Base-by-base conservation (phyloP, 2,888 invertebrate genomes). In the Drosophila prostipennis region DNA sequence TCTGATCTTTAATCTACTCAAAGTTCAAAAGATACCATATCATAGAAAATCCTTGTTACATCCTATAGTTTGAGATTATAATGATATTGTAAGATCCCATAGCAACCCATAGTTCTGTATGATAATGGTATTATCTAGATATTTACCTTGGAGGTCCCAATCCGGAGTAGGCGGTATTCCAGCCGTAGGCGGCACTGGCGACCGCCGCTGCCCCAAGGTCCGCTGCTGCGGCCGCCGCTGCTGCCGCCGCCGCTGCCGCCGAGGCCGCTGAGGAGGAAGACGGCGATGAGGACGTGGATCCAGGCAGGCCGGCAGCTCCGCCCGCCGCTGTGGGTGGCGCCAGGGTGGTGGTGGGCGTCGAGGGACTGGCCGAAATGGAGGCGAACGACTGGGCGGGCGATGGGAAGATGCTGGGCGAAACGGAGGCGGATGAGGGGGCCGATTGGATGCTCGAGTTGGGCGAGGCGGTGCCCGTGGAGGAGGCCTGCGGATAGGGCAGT, bases 401-500 rank as follows among this genome's bases (percentile, higher is more conserved):
- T 65, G 90, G 89, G 55, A 91, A 91, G 56, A 91, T 90, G 72
- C 90, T 89, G 36, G 92, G 92, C 54, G 92, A 92, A 34, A 91
- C 91, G 32, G 91, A 91, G 45, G 92, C 91, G 52, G 92, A 92
- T 13, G 91, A 87, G 16, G 89, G 83, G 7, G 91, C 89, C 57
- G 91, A 90, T n/a, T 90, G 91, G 51, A 90, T 83, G 63, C 90
- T 92, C 2, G 91, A 91, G 52, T 89, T 90, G 7, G 91, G 90
- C 46, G 91, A 91, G 19, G 85, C 89, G 26, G 92, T 92, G 54
- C 92, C 92, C 14, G 91, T 91, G 16, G 92, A 92, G 45, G 92
- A 91, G 48, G 91, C 81, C 78, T 91, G 92, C 76, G 92, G 92
- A 88, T 92, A 92, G 82, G 91, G 91, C 76, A 90, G 80, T 77